A percentile compares a stretch with the other conserved stretches of the same genome.
phyloP scores from a whole-genome alignment of 2,113 vertebrate genomes.

The Tamias sibiricus region DNA sequence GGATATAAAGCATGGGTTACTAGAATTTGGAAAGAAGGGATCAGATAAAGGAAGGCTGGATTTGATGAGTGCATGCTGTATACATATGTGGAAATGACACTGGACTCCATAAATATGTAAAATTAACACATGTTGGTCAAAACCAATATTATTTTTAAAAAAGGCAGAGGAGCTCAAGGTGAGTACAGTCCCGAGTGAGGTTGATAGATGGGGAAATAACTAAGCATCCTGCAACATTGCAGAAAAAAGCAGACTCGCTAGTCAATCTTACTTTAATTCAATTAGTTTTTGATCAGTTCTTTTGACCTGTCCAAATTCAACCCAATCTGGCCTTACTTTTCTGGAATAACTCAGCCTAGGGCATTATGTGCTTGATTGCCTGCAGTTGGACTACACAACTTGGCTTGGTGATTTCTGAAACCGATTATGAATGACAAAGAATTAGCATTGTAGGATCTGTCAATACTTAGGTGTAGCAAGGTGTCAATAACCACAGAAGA shows the following conservation, averaged over 20 bases:
- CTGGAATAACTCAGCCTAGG: background rate
- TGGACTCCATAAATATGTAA: background rate
- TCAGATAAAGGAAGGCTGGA: background rate
- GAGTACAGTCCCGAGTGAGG: background rate
- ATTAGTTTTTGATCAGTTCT: background rate
- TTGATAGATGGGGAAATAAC: background rate
- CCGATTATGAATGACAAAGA: background rate
- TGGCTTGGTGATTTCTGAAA: background rate
- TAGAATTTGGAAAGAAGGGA: background rate
- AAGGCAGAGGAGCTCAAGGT: background rate
- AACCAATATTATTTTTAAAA: background rate
- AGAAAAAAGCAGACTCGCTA: background rate
- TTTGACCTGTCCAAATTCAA: background rate
- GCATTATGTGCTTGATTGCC: background rate
- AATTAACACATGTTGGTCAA: background rate
- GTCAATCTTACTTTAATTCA: background rate
- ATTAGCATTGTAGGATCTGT: too few species aligned
- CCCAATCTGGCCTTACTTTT: background rate
- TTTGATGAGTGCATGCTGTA: background rate
- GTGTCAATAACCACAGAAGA: background rate
- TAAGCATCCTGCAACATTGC: background rate
- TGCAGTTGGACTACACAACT: fast-evolving
- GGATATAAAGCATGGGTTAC: background rate
- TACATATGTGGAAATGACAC: background rate
- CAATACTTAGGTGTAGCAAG: background rate